Percentiles rank a stretch among this genome's conserved stretches.
These are phyloP conservation scores for Scolopax bukidnonensis DNA, from an alignment of 2,797 vertebrate genomes.

Conservation along the genomic window DNA sequence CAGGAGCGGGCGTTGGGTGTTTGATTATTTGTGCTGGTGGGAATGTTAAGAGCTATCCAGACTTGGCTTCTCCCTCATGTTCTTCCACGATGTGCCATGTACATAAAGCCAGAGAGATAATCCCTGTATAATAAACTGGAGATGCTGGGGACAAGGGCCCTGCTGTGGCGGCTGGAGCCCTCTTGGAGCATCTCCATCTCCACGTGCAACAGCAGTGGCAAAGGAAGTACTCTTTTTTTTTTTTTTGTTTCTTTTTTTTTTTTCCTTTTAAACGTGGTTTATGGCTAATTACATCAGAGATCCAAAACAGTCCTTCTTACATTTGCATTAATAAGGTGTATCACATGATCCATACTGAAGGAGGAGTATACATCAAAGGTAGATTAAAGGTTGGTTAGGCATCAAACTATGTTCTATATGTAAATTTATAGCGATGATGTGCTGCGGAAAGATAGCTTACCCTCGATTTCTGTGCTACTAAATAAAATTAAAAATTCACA, in stretches of 20 bases:
- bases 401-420: slow-evolving; percentile 92
- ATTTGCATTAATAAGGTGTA: slow-evolving; percentile 80
- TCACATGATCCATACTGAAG: slow-evolving; percentile 81
- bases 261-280: slow-evolving; percentile 67
- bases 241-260: too few species aligned
- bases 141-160: not conserved
- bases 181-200: not conserved
- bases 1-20: not conserved
- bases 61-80: not conserved
- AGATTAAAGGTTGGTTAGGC: slow-evolving; percentile 92
- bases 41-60: not conserved
- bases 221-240: not conserved
- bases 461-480: slow-evolving; percentile 88
- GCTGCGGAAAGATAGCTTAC: slow-evolving; percentile 87
- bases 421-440: slow-evolving; percentile 91
- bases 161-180: not conserved
- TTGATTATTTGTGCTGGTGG: not conserved
- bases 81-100: rapidly evolving
- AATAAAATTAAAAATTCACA: slow-evolving; percentile 98
- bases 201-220: slow-evolving; percentile 42
- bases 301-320: slow-evolving; percentile 80
- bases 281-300: slow-evolving; percentile 85
- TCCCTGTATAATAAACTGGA: not conserved
- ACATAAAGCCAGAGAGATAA: not conserved
- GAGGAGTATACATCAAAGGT: slow-evolving; percentile 86